A percentile compares a stretch with the other conserved stretches of the same genome.
Evolutionary conservation across 1,140 invertebrate species (phyloP).

Genomic region (Magallana angulata): DNA sequence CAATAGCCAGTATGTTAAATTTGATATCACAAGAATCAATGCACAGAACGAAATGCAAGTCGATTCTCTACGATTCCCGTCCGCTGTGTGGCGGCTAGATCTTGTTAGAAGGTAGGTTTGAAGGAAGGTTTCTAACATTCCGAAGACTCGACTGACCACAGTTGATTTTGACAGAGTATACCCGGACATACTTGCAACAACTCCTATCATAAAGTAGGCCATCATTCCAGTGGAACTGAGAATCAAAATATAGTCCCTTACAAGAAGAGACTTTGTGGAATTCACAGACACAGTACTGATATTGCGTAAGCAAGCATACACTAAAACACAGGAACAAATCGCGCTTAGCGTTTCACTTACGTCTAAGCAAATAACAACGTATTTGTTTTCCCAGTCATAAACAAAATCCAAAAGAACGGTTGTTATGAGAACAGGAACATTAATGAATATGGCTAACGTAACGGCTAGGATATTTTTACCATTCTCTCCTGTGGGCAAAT

Average conservation of each 20-base stretch:
- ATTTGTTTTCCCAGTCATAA: neutral
- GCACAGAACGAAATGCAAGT: neutral
- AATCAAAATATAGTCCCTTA: neutral
- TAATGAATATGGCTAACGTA: neutral
- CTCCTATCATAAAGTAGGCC: neutral
- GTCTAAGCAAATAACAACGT: neutral
- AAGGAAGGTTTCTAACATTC: neutral
- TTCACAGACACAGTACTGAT: neutral
- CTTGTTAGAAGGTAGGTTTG: neutral
- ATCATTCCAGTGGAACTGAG: neutral
- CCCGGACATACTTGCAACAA: neutral
- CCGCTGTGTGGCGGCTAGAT: neutral
- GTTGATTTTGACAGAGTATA: neutral
- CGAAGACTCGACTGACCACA: neutral
- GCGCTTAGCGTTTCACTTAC: neutral
- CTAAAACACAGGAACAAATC: neutral
- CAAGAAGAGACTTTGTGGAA: neutral
- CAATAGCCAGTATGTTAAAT: neutral
- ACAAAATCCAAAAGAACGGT: constrained; percentile 10
- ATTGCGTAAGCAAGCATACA: neutral
- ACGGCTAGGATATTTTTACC: neutral
- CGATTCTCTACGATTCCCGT: neutral
- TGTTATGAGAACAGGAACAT: neutral
- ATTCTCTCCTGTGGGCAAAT: neutral
- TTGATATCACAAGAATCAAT: neutral